Evolutionary conservation across 1,140 invertebrate species (phyloP).

Genomic region (Caenorhabditis inopinata): DNA sequence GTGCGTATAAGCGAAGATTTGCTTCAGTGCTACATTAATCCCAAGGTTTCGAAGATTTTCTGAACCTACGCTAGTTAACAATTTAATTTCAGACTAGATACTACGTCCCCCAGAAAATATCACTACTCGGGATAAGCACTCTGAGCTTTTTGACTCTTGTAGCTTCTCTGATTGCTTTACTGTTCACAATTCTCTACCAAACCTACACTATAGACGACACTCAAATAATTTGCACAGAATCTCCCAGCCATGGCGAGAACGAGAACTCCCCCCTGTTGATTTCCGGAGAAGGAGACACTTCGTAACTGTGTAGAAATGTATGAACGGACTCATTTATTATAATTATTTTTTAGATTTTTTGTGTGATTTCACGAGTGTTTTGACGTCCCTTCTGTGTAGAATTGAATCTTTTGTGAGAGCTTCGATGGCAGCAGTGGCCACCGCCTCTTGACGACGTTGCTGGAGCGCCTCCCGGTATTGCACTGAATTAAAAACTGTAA

Average conservation of each 20-base stretch:
- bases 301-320: background rate
- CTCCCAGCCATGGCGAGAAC: background rate
- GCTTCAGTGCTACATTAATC: background rate
- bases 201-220: background rate
- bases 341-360: constrained; percentile 54
- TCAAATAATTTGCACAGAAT: background rate
- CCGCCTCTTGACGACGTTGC: constrained; percentile 65
- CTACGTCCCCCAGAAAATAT: background rate
- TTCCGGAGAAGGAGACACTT: background rate
- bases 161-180: background rate
- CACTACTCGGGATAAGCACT: background rate
- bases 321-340: too few species aligned
- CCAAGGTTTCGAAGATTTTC: background rate
- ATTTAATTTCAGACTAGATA: background rate
- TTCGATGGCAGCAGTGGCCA: constrained; percentile 65
- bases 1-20: background rate
- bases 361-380: constrained; percentile 64
- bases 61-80: background rate
- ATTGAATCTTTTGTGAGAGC: constrained; percentile 66
- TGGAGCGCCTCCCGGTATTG: constrained; percentile 66
- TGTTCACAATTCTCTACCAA: background rate
- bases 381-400: constrained; percentile 64
- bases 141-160: background rate
- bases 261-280: too few species aligned
- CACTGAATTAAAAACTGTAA: constrained; percentile 51